Conservation (phyloP, 2,797 vertebrate species). For the Lophotriccus pileatus region DNA sequence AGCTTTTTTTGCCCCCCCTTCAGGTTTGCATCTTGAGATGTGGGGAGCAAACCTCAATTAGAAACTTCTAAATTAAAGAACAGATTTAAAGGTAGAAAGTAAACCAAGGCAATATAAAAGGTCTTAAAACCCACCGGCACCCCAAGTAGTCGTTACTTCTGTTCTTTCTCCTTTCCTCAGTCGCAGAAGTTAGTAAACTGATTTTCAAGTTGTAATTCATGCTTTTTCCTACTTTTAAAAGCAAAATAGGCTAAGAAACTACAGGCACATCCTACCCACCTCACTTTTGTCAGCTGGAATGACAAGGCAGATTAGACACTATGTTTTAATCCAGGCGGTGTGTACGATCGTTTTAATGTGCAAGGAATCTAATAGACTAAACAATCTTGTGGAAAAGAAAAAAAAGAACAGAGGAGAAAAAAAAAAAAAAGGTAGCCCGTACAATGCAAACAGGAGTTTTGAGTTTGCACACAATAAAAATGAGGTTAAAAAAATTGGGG, state of each 20-base stretch:
- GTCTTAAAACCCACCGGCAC: background rate
- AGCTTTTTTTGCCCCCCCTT: background rate
- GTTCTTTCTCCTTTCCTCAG: background rate
- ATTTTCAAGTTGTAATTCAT: background rate
- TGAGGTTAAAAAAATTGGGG: background rate
- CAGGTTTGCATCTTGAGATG: background rate
- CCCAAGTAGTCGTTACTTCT: background rate
- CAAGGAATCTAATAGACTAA: background rate
- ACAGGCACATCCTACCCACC: background rate
- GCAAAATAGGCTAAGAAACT: background rate
- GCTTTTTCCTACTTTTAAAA: background rate
- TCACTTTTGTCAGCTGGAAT: background rate
- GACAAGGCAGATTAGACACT: background rate
- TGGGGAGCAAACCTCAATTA: background rate
- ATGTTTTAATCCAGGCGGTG: background rate
- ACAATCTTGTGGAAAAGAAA: background rate
- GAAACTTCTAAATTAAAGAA: background rate
- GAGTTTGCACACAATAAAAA: background rate
- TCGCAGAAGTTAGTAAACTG: constrained; percentile 6
- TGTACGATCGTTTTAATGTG: background rate
- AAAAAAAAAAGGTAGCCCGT: background rate
- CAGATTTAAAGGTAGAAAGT: background rate
- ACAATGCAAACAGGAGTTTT: background rate
- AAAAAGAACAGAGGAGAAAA: background rate
- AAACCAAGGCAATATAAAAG: background rate